These are phyloP conservation scores for Acrocephalus arundinaceus DNA, from an alignment of 2,113 vertebrate species.

Conservation along the genomic window DNA sequence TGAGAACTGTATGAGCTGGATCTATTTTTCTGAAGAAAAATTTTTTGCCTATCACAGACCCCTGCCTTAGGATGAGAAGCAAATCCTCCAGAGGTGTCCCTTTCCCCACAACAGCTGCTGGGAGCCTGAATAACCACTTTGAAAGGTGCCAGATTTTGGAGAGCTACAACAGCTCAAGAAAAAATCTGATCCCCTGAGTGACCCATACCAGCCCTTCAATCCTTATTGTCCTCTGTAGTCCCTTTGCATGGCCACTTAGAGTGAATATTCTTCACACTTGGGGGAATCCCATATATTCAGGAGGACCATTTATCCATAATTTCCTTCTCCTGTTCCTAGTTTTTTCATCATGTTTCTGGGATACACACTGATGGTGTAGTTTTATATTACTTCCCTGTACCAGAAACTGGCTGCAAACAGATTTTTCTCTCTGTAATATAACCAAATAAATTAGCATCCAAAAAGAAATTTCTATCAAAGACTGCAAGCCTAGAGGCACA, in stretches of 20 bases:
- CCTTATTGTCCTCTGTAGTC: neutral
- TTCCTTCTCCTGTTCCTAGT: neutral
- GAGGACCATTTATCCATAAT: neutral
- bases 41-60: neutral
- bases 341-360: neutral
- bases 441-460: conserved; percentile 61
- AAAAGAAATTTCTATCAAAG: conserved; percentile 35
- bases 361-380: neutral
- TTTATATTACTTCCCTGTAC: neutral
- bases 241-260: neutral
- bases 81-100: neutral
- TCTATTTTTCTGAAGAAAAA: neutral
- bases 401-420: neutral
- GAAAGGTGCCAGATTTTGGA: neutral
- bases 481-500: conserved; percentile 27
- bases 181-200: neutral
- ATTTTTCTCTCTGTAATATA: conserved; percentile 20
- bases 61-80: neutral
- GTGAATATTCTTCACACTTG: neutral
- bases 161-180: neutral
- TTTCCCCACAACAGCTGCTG: neutral
- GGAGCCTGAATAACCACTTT: neutral
- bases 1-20: neutral
- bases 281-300: neutral
- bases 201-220: neutral